Conservation (phyloP, 2,888 invertebrate species). For the Papilio demoleus region DNA sequence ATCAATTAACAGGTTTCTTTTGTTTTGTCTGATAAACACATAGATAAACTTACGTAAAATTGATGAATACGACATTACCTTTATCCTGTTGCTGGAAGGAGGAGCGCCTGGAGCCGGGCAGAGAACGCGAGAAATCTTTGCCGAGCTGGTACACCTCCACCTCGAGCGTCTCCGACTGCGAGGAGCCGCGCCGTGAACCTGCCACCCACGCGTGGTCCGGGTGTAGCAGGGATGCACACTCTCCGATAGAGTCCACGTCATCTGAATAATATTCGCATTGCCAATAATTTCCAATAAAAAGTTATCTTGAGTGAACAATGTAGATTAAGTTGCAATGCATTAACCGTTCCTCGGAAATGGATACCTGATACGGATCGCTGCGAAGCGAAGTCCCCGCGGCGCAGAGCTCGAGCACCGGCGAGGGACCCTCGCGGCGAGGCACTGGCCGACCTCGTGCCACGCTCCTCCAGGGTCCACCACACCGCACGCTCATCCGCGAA, state of each 20-base stretch:
- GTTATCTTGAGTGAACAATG: too few relatives aligned
- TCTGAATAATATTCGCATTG: conserved; percentile 71
- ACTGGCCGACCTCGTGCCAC: conserved; percentile 89
- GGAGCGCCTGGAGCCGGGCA: conserved; percentile 92
- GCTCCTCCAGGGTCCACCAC: conserved; percentile 95
- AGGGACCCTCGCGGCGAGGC: conserved; percentile 92
- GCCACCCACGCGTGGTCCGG: conserved; percentile 93
- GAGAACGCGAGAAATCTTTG: conserved; percentile 92
- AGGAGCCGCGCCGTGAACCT: conserved; percentile 92
- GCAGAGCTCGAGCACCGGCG: conserved; percentile 86
- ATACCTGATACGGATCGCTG: conserved; percentile 89
- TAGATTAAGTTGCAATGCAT: too few relatives aligned
- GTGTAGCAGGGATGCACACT: conserved; percentile 90
- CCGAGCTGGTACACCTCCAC: conserved; percentile 93
- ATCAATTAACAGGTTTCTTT: too few relatives aligned
- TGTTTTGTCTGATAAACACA: too few relatives aligned
- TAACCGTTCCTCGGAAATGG: not conserved
- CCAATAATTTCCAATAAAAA: not conserved
- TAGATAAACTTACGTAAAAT: not conserved
- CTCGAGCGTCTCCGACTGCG: conserved; percentile 93
- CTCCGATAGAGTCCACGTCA: conserved; percentile 90
- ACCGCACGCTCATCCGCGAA: conserved; percentile 94
- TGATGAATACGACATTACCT: conserved; percentile 58
- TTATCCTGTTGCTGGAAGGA: conserved; percentile 90
- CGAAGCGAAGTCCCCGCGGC: conserved; percentile 88